phyloP scores from a whole-genome alignment of 2,113 vertebrate species.

The Leucoraja erinaceus region DNA sequence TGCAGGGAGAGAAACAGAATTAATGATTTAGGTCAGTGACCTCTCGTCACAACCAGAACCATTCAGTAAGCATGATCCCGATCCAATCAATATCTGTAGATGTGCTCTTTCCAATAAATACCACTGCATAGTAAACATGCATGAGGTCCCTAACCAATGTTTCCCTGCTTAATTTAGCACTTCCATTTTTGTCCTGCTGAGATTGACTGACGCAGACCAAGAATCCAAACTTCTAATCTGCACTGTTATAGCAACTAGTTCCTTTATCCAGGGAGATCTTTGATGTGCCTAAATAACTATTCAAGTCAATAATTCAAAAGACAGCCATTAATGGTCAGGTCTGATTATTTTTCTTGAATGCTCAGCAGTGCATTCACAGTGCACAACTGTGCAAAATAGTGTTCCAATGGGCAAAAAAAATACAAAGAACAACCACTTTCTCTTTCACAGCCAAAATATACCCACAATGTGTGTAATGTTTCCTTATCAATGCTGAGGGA shows the following conservation, averaged over 20 bases:
- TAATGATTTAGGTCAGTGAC: too few relatives aligned
- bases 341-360: slow-evolving; percentile 54
- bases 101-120: background rate
- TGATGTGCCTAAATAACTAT: slow-evolving; percentile 43
- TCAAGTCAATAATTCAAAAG: slow-evolving; percentile 69
- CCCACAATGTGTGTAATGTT: background rate
- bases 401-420: slow-evolving; percentile 45
- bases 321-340: slow-evolving; percentile 55
- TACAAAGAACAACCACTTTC: background rate
- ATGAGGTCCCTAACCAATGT: background rate
- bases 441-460: background rate
- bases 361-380: slow-evolving; percentile 51
- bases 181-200: background rate
- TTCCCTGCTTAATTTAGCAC: background rate
- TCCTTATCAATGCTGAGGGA: background rate
- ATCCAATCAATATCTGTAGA: background rate
- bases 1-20: too few relatives aligned
- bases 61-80: slow-evolving; percentile 42
- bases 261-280: background rate
- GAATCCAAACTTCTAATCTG: background rate
- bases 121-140: slow-evolving; percentile 3
- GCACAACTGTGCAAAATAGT: slow-evolving; percentile 50
- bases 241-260: background rate
- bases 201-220: background rate
- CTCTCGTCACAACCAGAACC: too few relatives aligned